Evolutionary conservation across 1,140 invertebrate species (phyloP), one percentile per base, ranked within the genome.

Genomic region (Phthorimaea operculella): DNA sequence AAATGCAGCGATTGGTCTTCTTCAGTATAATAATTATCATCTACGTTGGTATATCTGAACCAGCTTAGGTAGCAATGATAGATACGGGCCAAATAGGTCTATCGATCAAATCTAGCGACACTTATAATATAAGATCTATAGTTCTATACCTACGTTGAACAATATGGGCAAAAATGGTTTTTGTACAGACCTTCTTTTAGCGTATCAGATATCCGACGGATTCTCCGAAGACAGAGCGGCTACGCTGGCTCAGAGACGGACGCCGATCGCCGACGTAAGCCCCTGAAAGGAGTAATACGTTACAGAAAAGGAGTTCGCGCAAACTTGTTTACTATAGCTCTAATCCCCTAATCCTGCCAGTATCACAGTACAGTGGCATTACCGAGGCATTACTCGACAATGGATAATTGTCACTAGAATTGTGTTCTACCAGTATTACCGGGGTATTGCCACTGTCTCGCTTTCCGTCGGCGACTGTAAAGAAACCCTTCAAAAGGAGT

Each of bases 311-410:
- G 58, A 60, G 53, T 70, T 69, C 59, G 55, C 59, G 57, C 59
- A 59, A 72, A 72, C 59, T 70, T 79, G 61, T 74, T 74, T 78
- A 68, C 63, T 65, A 58, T 49, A 33, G 21, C 51, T 60, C n/a
- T 79, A 82, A 80, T 78, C 79, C 74, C 71, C 74, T 82, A 83
- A 82, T 80, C 79, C 68, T 59, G 17, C 39, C 56, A 74, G 76
- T 81, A 80, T 83, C 76, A 74, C 62, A 58, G 57, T 51, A 48
- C 60, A 50, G 60, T 51, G 55, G 54, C 59, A 39, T 28, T 78
- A 60, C 62, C 60, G 57, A 49, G 42, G 58, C 57, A 52, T 64
- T 61, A 62, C 57, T 52, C 36, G 18, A 76, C 68, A 78, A 75
- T 72, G 61, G 61, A 57, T 74, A 72, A 78, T 75, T 73, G 77